Percentiles rank a stretch among this genome's conserved stretches.
phyloP scores from a whole-genome alignment of 2,888 invertebrate genomes.

The Siphlonurus alternatus region DNA sequence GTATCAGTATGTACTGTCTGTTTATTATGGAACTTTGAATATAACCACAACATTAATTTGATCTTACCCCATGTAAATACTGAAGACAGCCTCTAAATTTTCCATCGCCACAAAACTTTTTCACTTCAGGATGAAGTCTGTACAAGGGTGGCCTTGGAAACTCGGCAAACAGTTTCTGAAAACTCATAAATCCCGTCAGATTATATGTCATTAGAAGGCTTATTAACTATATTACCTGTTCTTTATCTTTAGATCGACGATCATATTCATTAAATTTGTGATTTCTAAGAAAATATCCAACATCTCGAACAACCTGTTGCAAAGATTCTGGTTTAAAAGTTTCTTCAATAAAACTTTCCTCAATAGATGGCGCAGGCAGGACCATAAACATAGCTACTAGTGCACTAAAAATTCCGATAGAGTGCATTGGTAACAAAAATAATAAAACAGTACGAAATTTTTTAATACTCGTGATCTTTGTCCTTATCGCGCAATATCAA shows the following conservation, averaged over 20 bases:
- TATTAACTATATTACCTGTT: neutral
- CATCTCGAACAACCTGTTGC: neutral
- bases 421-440: no score
- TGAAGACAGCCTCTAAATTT: neutral
- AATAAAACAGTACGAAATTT: no score
- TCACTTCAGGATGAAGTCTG: neutral
- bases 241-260: neutral
- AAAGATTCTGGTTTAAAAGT: neutral
- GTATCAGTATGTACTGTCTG: no score
- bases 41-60: no score
- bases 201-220: no score
- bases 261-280: neutral
- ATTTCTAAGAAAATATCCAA: neutral
- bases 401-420: no score
- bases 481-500: no score
- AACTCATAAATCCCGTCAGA: neutral
- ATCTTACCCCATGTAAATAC: neutral
- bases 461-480: no score
- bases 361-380: neutral
- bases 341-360: neutral
- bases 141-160: neutral
- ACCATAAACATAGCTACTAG: no score
- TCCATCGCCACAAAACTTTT: neutral
- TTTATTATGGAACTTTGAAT: no score
- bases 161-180: neutral